phyloP scores from a whole-genome alignment of 1,140 invertebrate genomes.

The Ips nitidus region DNA sequence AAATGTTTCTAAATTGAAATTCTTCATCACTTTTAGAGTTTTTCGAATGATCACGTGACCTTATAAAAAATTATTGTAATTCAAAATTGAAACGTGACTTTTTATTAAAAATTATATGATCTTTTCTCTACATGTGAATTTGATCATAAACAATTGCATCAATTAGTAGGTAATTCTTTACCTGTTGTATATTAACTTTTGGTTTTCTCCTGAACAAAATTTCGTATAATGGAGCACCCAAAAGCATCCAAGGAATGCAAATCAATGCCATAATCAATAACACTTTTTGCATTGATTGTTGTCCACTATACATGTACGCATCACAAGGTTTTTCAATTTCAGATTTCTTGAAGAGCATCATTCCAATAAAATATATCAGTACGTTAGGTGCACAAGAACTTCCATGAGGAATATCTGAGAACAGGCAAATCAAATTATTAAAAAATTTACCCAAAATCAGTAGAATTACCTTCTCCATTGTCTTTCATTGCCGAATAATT shows the following conservation, averaged over 20 bases:
- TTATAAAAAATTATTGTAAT: no score
- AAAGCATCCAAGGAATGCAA: constrained; percentile 95
- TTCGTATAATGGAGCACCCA: constrained; percentile 87
- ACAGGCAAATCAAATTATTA: background rate
- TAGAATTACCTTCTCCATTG: no score
- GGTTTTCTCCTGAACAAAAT: constrained; percentile 53
- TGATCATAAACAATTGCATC: no score
- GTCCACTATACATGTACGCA: constrained; percentile 71
- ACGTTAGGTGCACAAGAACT: constrained; percentile 82
- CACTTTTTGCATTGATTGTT: constrained; percentile 76
- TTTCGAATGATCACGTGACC: no score
- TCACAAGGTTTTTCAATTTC: constrained; percentile 54
- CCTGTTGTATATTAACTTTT: background rate
- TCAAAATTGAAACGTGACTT: no score
- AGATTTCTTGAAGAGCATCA: constrained; percentile 77
- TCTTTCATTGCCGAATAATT: constrained; percentile 59
- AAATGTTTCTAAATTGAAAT: no score
- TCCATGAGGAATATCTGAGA: constrained; percentile 36
- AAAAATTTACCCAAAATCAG: background rate
- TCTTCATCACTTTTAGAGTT: no score
- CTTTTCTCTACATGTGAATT: no score
- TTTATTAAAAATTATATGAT: no score
- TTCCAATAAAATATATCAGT: constrained; percentile 90
- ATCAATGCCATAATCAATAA: constrained; percentile 82
- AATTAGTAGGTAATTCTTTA: background rate